Percentiles rank a stretch among this genome's conserved stretches.
Conservation (phyloP, 2,113 vertebrate species). For the Egretta garzetta region DNA sequence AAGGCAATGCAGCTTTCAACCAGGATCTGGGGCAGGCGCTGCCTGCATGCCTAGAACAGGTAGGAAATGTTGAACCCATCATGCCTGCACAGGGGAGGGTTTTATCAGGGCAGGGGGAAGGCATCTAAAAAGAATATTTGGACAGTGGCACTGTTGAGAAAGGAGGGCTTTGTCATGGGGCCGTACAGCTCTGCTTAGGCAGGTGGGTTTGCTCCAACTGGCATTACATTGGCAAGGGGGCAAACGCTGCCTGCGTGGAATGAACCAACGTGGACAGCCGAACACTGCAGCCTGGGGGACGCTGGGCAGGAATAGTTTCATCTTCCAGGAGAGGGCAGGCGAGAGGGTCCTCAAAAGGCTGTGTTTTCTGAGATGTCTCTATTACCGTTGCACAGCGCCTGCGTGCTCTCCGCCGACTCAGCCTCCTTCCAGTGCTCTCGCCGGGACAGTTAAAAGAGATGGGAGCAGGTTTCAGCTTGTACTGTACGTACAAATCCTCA, state of each 20-base stretch:
- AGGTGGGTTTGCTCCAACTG: neutral
- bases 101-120: neutral
- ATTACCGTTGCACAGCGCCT: accelerated
- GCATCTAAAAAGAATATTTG: neutral
- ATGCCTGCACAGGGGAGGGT: accelerated
- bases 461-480: conserved; percentile 24
- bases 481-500: neutral
- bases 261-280: accelerated
- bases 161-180: neutral
- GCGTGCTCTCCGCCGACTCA: accelerated
- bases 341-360: neutral
- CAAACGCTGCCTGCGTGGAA: accelerated
- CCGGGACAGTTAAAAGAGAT: neutral
- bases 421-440: neutral
- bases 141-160: neutral
- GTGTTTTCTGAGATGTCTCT: neutral
- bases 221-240: accelerated
- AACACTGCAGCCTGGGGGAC: neutral
- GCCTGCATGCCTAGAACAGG: neutral
- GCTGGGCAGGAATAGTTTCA: neutral
- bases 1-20: neutral
- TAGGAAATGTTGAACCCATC: neutral
- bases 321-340: conserved; percentile 5
- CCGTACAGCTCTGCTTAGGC: neutral
- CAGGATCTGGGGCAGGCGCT: neutral